Base-by-base conservation (phyloP, 1,140 invertebrate genomes). In the Drosophila seguyi region DNA sequence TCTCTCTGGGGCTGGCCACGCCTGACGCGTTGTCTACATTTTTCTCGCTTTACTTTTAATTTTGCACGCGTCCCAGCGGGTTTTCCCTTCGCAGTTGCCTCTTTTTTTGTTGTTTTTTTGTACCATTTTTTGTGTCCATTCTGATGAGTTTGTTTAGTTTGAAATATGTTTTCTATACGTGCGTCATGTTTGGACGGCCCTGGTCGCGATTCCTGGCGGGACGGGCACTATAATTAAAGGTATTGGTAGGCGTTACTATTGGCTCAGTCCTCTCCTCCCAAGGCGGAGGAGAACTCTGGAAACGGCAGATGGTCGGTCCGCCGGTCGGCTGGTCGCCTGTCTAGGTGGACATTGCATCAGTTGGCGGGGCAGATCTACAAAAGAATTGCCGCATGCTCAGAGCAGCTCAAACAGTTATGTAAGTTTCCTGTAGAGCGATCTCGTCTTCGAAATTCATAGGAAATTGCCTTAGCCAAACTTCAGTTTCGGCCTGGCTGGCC, bases 121-220 rank as follows among this genome's bases (percentile, higher is more conserved):
- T 25, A 27, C 34, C 36, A 22, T 31, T 67, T 52, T 53, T 42
- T 69, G 56, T 69, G 75, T 71, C 52, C 69, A 55, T 66, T 78
- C 78, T 90, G 85, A 90, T 90, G 85, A 90, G 85, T 90, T 90
- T 90, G 85, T 90, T 90, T 90, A 90, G 85, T 90, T 90, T 90
- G 85, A 90, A 90, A 90, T 90, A 90, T 90, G 86, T 90, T 90
- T 90, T 90, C 85, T 90, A 85, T 90, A 90, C 85, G 85, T 90
- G 85, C 81, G 85, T 90, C 85, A 84, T 81, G 85, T 88, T 88
- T 90, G 74, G 57, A 55, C 48, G 52, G 25, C 65, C 81, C 65
- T 60, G 65, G 61, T 27, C 55, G 76, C 66, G 44, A 57, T 65
- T 76, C 83, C 58, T 60, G 63, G 75, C 75, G 59, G 67, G 62